Conservation (phyloP, 2,888 invertebrate species). For the Platycheirus rosarum region DNA sequence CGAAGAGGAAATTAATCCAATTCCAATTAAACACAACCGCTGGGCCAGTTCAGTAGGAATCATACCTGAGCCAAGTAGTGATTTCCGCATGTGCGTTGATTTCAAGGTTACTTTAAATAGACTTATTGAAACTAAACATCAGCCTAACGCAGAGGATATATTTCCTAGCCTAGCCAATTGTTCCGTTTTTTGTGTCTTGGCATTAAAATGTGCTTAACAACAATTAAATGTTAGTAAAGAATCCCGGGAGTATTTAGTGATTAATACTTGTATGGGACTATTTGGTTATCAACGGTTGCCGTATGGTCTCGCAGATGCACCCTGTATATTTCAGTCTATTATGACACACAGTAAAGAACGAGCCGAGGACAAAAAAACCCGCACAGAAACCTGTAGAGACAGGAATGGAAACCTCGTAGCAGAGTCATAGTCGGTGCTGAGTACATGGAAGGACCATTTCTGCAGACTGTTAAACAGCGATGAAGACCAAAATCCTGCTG, state of each 20-base stretch:
- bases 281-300: conserved; percentile 75
- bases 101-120: conserved; percentile 74
- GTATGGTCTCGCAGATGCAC: conserved; percentile 77
- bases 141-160: conserved; percentile 56
- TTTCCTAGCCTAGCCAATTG: conserved; percentile 71
- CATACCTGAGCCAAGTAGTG: conserved; percentile 75
- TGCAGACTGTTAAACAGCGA: no score
- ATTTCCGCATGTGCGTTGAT: conserved; percentile 73
- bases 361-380: no score
- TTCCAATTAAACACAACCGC: conserved; percentile 66
- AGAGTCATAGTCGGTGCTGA: no score
- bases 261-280: conserved; percentile 78
- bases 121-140: conserved; percentile 70
- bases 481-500: no score
- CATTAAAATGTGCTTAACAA: conserved; percentile 77
- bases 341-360: no score
- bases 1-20: conserved; percentile 63
- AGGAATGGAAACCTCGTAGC: no score
- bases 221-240: conserved; percentile 76
- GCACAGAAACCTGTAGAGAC: no score
- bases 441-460: no score
- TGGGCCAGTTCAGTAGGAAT: conserved; percentile 77
- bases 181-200: conserved; percentile 73
- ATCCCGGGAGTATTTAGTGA: conserved; percentile 76
- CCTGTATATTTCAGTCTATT: conserved; percentile 56